phyloP scores from a whole-genome alignment of 2,888 invertebrate species.

The Leptopterna dolabrata region DNA sequence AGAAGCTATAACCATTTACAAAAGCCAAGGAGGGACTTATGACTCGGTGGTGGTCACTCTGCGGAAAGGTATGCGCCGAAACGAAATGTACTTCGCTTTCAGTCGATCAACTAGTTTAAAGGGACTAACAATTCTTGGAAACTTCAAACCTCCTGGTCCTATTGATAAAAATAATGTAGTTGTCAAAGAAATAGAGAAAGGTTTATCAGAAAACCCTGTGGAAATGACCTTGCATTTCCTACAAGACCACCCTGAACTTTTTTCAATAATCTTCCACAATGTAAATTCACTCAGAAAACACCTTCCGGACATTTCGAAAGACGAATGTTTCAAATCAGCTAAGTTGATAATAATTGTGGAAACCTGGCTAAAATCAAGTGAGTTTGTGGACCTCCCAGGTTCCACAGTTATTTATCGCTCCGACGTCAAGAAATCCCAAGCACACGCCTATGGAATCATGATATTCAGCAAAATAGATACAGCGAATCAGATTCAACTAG shows the following conservation, averaged over 20 bases:
- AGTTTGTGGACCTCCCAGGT: too few relatives aligned
- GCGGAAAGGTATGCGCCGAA: neutral
- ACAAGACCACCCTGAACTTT: neutral
- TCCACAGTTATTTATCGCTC: too few relatives aligned
- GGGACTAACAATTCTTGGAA: neutral
- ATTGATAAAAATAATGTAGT: neutral
- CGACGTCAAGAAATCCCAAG: too few relatives aligned
- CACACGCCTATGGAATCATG: too few relatives aligned
- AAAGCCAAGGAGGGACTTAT: constrained; percentile 60
- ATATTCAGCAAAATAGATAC: too few relatives aligned
- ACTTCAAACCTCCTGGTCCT: neutral
- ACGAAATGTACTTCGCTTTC: constrained; percentile 35
- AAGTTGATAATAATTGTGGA: too few relatives aligned
- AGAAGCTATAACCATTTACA: constrained; percentile 61
- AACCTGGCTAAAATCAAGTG: too few relatives aligned
- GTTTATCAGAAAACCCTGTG: neutral
- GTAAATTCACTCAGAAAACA: neutral
- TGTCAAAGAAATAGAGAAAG: neutral
- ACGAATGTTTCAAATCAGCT: too few relatives aligned
- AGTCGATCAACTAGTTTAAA: constrained; percentile 18
- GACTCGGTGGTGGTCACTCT: constrained; percentile 3
- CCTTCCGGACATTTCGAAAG: neutral
- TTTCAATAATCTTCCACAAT: neutral
- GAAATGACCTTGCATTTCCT: neutral
- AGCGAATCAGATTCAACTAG: too few relatives aligned